These are phyloP conservation scores for Phenganax marumi DNA, from an alignment of 92 coral and sea anemone species.

Conservation along the genomic window DNA sequence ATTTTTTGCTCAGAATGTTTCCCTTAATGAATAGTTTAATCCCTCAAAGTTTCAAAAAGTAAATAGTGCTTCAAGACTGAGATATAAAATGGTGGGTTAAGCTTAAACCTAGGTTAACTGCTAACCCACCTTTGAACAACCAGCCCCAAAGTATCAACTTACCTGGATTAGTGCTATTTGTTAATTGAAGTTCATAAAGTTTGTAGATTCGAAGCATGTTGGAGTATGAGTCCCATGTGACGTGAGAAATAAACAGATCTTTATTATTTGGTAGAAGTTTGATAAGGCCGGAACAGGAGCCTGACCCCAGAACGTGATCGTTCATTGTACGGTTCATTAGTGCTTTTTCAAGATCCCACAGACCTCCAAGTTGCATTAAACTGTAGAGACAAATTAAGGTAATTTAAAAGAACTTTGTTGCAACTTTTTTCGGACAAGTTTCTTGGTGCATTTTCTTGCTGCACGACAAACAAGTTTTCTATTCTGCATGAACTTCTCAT, in stretches of 20 bases:
- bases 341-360: conserved; percentile 60
- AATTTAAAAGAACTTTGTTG: background rate
- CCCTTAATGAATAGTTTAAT: no score
- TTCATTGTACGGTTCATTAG: conserved; percentile 62
- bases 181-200: conserved; percentile 68
- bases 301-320: conserved; percentile 64
- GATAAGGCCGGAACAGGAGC: conserved; percentile 91
- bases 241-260: conserved; percentile 90
- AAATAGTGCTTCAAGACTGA: no score
- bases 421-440: background rate
- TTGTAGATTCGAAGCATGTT: conserved; percentile 73
- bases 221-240: conserved; percentile 73
- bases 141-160: background rate
- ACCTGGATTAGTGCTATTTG: conserved; percentile 64
- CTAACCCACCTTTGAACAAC: no score
- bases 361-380: conserved; percentile 64
- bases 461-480: no score
- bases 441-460: no score
- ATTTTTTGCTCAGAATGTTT: no score
- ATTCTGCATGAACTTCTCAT: no score
- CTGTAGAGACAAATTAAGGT: conserved; percentile 34
- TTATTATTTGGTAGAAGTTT: conserved; percentile 86
- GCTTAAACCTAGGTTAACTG: no score
- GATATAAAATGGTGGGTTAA: no score
- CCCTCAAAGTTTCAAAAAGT: no score